Percentiles rank a stretch among this genome's conserved stretches.
phyloP scores from a whole-genome alignment of 2,113 vertebrate species.

The Neodontobutis hainanensis region DNA sequence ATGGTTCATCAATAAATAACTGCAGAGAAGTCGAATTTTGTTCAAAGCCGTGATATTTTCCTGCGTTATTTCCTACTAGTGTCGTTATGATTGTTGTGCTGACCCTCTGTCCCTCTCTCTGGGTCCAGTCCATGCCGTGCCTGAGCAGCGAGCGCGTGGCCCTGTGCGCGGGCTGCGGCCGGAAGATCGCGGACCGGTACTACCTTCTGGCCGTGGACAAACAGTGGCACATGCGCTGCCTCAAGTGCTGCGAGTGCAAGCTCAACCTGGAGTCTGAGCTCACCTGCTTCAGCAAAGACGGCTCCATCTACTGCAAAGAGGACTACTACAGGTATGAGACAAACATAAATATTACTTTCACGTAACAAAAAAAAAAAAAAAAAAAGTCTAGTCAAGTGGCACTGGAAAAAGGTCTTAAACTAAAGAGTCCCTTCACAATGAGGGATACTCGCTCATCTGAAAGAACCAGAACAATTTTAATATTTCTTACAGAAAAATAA shows the following conservation, averaged over 20 bases:
- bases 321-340: conserved; percentile 92
- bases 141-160: conserved; percentile 91
- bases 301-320: conserved; percentile 99
- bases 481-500: too few relatives aligned
- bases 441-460: too few relatives aligned
- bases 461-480: too few relatives aligned
- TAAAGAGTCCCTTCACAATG: too few relatives aligned
- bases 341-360: not conserved
- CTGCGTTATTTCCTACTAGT: too few relatives aligned
- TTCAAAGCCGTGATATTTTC: too few relatives aligned
- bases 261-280: conserved; percentile 98
- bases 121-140: conserved; percentile 87
- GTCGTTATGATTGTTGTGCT: conserved; percentile 1
- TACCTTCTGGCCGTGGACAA: conserved; percentile 99
- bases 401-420: too few relatives aligned
- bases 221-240: conserved; percentile 99
- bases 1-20: not conserved
- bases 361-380: not conserved
- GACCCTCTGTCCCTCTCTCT: not conserved
- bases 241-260: conserved; percentile 98
- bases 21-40: too few relatives aligned
- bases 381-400: too few relatives aligned
- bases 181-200: conserved; percentile 97
- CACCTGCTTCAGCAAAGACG: conserved; percentile 99
- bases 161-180: conserved; percentile 95